Conservation (phyloP, 1,140 invertebrate species). For the Plodia interpunctella region DNA sequence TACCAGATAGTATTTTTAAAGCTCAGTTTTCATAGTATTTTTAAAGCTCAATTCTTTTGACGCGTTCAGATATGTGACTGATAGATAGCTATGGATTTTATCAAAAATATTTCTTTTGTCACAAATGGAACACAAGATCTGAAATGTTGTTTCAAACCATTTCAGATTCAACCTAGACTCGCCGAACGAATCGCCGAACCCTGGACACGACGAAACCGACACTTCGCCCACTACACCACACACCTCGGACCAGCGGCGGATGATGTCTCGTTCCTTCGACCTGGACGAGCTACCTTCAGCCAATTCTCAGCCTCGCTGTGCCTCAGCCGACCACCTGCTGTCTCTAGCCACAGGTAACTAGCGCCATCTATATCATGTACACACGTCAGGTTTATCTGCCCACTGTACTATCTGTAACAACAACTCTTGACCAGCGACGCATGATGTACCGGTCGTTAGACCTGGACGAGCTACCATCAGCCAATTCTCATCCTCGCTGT, state of each 20-base stretch:
- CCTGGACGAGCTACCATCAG: slow-evolving; percentile 45
- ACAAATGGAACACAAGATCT: too few relatives aligned
- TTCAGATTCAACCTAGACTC: slow-evolving; percentile 62
- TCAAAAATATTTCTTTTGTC: too few relatives aligned
- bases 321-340: slow-evolving; percentile 65
- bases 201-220: slow-evolving; percentile 48
- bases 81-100: too few relatives aligned
- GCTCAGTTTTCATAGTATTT: too few relatives aligned
- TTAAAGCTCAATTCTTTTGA: too few relatives aligned
- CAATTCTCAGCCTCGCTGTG: slow-evolving; percentile 47
- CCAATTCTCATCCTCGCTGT: slow-evolving; percentile 45
- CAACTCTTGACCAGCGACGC: slow-evolving; percentile 38
- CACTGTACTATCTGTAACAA: too few relatives aligned
- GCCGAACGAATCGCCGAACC: slow-evolving; percentile 29
- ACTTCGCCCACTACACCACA: slow-evolving; percentile 25
- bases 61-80: too few relatives aligned
- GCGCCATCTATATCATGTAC: too few relatives aligned
- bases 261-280: slow-evolving; percentile 65
- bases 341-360: slow-evolving; percentile 39
- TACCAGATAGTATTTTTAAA: too few relatives aligned
- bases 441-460: slow-evolving; percentile 65
- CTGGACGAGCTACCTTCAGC: slow-evolving; percentile 46
- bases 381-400: too few relatives aligned
- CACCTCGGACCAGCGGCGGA: slow-evolving; percentile 38
- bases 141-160: too few relatives aligned